Evolutionary conservation across 2,113 vertebrate species (phyloP).

Genomic region (Smithornis capensis): DNA sequence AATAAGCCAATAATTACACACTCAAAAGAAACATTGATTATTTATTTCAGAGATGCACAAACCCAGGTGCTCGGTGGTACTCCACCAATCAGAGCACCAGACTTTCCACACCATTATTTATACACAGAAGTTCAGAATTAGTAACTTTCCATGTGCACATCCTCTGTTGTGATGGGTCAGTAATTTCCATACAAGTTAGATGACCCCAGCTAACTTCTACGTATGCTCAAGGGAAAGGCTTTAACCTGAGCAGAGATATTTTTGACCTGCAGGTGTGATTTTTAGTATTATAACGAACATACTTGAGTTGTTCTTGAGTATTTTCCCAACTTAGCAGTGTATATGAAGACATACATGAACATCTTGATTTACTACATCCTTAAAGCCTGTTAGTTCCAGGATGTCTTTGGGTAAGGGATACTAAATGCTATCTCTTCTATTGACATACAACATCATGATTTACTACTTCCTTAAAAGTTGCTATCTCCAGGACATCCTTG

Average conservation of each 20-base stretch:
- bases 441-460: not conserved
- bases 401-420: not conserved
- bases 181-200: not conserved
- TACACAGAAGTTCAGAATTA: not conserved
- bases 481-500: not conserved
- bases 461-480: not conserved
- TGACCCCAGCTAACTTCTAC: not conserved
- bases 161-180: not conserved
- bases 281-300: not conserved
- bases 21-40: not conserved
- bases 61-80: fast-evolving
- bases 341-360: too few relatives aligned
- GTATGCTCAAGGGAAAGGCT: not conserved
- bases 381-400: not conserved
- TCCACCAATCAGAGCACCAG: not conserved
- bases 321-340: not conserved
- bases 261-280: not conserved
- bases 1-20: not conserved
- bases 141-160: not conserved
- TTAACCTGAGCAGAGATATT: not conserved
- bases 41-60: not conserved
- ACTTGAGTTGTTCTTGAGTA: not conserved
- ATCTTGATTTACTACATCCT: not conserved
- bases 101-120: not conserved
- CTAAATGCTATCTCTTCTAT: not conserved